Base-by-base conservation (phyloP, 2,113 vertebrate genomes). In the Ictidomys tridecemlineatus region DNA sequence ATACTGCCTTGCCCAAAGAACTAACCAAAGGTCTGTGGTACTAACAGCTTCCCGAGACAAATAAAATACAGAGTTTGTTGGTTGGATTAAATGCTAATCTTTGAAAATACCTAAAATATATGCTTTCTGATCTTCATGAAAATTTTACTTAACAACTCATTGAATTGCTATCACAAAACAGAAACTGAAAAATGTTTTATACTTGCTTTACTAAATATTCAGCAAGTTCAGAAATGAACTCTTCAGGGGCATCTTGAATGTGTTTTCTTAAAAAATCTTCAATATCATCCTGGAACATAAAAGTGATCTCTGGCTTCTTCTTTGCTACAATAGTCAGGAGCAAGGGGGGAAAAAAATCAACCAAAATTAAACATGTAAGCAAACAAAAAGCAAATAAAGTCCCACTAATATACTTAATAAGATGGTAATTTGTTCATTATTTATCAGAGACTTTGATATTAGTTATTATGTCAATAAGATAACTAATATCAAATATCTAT, bases 221-320 rank as follows among this genome's bases (percentile, higher is more conserved):
- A 14, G 99, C 99, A 95, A 99, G 98, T 97, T 99, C 99, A 77
- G 98, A 97, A 92, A 99, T 98, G 97, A 99, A 99, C 86, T 99
- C 99, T 80, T 99, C 99, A 4, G 99, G 99, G 91, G 99, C 99
- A 98, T 99, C 99, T 32, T 97, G 98, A 95, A 99, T 65, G 58
- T 96, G 98, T 87, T 99, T 98, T 98, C 98, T 99, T 97, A 99
- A 98, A 97, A 99, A 98, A 18, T 98, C 98, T 90, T 98, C 97
- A 78, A 99, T 99, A 97, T 99, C 99, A 96, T 99, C 99, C 93
- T 98, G 98, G 51, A 98, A 98, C 99, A 99, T 98, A 93, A 99
- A 99, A 74, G 97, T 94, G 56, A 99, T 97, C 72, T 99, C 99
- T 1, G 93, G 96, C 80, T 99, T 99, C 98, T 97, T 99, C 88